These are phyloP conservation scores for Acanthosepion esculentum DNA, from an alignment of 2,888 invertebrate species.

Conservation along the genomic window DNA sequence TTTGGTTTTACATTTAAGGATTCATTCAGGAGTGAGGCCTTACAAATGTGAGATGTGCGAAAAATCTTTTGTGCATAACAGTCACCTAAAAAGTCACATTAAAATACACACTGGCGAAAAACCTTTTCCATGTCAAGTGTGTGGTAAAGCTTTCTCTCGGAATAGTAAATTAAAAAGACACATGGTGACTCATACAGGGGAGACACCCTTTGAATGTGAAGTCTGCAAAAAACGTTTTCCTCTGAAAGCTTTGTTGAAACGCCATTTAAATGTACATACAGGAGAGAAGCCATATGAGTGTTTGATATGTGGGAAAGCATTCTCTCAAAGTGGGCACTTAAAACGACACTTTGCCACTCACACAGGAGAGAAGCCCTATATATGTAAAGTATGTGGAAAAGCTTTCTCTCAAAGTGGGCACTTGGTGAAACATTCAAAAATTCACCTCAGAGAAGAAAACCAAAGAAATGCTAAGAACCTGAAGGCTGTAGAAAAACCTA, in stretches of 20 bases:
- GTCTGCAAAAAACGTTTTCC: slow-evolving; percentile 25
- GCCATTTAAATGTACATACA: slow-evolving; percentile 50
- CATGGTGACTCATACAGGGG: slow-evolving; percentile 41
- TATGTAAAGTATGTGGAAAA: slow-evolving; percentile 53
- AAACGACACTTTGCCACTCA: slow-evolving; percentile 52
- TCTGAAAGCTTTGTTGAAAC: not conserved
- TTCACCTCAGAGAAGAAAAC: slow-evolving; percentile 55
- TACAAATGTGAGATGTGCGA: not conserved
- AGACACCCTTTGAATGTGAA: slow-evolving; percentile 36
- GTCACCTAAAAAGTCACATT: not conserved
- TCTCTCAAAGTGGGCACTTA: slow-evolving; percentile 51
- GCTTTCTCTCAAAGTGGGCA: slow-evolving; percentile 53
- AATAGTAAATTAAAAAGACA: slow-evolving; percentile 38
- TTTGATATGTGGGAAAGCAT: slow-evolving; percentile 52
- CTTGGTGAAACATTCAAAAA: slow-evolving; percentile 54
- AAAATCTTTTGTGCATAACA: slow-evolving; percentile 8
- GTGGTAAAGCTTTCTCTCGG: slow-evolving; percentile 36
- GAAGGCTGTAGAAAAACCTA: not conserved
- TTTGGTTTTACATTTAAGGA: not conserved
- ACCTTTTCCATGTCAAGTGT: not conserved
- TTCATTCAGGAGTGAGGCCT: not conserved
- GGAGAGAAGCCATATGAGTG: slow-evolving; percentile 53
- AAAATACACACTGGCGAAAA: not conserved
- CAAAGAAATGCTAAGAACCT: not conserved
- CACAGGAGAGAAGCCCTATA: slow-evolving; percentile 52